Percentiles rank a stretch among this genome's conserved stretches.
phyloP scores from a whole-genome alignment of 2,888 invertebrate species.

The Fragum whitleyi region DNA sequence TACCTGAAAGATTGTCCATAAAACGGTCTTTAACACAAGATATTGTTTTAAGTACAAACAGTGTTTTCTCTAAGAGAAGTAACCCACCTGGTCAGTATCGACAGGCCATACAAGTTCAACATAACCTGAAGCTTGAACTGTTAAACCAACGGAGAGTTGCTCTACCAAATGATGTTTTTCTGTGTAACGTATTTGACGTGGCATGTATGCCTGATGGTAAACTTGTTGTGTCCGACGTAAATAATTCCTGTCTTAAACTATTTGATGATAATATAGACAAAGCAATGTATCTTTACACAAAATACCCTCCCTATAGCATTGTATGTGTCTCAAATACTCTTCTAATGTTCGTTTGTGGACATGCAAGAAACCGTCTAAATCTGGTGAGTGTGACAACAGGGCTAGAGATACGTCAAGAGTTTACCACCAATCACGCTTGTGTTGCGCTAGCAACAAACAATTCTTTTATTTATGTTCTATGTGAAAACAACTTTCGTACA shows the following conservation, averaged over 20 bases:
- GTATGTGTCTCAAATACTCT: constrained; percentile 31
- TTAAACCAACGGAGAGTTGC: constrained; percentile 16
- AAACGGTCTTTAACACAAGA: neutral
- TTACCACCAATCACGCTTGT: constrained; percentile 38
- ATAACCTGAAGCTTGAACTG: neutral
- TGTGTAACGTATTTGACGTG: constrained; percentile 35
- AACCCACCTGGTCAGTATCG: neutral
- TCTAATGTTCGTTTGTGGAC: constrained; percentile 27
- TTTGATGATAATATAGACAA: constrained; percentile 12
- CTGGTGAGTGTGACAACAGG: constrained; percentile 29
- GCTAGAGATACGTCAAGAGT: constrained; percentile 25
- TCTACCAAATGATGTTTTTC: constrained; percentile 24
- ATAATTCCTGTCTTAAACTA: constrained; percentile 38
- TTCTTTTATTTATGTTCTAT: constrained; percentile 42
- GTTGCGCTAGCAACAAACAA: constrained; percentile 29
- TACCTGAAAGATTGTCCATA: neutral
- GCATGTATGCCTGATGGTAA: constrained; percentile 49
- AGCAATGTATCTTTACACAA: neutral
- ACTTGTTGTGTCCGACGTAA: constrained; percentile 39
- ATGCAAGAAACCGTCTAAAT: constrained; percentile 27
- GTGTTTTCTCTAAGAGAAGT: neutral
- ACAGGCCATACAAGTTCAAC: constrained; percentile 8
- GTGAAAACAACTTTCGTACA: constrained; percentile 24
- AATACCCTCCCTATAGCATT: constrained; percentile 36
- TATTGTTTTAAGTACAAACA: constrained; percentile 2